These are phyloP conservation scores for Pyrochroa serraticornis DNA, from an alignment of 2,888 invertebrate genomes.

Conservation along the genomic window DNA sequence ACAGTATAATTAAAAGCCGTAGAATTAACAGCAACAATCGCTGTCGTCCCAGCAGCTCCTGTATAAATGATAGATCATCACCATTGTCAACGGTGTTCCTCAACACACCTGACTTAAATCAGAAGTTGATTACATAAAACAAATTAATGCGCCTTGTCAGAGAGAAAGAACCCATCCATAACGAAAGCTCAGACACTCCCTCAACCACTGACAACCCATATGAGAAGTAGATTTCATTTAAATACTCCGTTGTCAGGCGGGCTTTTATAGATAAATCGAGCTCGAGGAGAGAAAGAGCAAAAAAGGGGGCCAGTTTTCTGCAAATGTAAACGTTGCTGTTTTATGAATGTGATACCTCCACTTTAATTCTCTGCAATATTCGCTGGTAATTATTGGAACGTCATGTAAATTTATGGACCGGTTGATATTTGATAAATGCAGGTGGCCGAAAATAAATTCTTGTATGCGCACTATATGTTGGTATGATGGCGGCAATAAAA, in stretches of 20 bases:
- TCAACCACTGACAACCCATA: slow-evolving; percentile 6
- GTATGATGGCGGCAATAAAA: slow-evolving; percentile 16
- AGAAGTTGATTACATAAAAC: slow-evolving; percentile 24
- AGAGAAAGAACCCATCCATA: slow-evolving; percentile 16
- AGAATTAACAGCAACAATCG: slow-evolving; percentile 12
- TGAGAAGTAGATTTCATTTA: slow-evolving; percentile 8
- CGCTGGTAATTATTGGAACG: slow-evolving; percentile 9
- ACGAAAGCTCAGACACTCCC: slow-evolving; percentile 16
- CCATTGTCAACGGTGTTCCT: slow-evolving; percentile 13
- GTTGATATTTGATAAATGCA: slow-evolving; percentile 19
- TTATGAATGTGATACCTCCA: background rate
- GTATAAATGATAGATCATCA: slow-evolving; percentile 19
- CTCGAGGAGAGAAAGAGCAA: too few relatives aligned
- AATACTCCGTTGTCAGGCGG: slow-evolving; percentile 4
- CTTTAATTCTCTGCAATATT: too few relatives aligned
- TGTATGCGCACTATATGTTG: background rate
- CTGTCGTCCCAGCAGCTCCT: slow-evolving; percentile 5
- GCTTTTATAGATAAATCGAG: slow-evolving; percentile 1
- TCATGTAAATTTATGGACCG: slow-evolving; percentile 16
- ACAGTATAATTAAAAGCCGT: slow-evolving; percentile 15
- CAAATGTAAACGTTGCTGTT: background rate
- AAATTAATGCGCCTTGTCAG: slow-evolving; percentile 23
- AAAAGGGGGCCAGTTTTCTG: too few relatives aligned
- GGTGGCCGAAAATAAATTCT: slow-evolving; percentile 19
- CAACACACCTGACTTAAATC: slow-evolving; percentile 22